A percentile compares a stretch with the other conserved stretches of the same genome.
These are phyloP conservation scores for Criorhina ranunculi DNA, from an alignment of 2,888 invertebrate species.

Conservation along the genomic window DNA sequence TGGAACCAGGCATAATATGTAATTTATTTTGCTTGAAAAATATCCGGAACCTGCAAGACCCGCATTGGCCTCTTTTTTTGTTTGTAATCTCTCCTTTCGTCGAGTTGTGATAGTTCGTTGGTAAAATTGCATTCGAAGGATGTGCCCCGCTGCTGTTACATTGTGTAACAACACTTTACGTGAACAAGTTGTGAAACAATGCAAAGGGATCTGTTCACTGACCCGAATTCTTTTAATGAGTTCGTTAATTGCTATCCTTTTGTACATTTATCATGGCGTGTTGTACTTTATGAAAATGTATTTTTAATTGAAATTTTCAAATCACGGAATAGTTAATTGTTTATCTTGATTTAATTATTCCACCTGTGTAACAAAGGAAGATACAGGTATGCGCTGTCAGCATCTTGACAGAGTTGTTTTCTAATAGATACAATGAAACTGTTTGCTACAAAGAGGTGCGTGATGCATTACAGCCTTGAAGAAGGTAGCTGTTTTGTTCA, in stretches of 20 bases:
- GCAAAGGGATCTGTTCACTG: slow-evolving; percentile 53
- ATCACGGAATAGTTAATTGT: slow-evolving; percentile 28
- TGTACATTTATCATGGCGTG: slow-evolving; percentile 39
- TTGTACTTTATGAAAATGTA: slow-evolving; percentile 35
- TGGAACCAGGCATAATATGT: slow-evolving; percentile 1
- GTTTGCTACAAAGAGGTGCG: too few species aligned
- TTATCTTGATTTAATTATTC: slow-evolving; percentile 32
- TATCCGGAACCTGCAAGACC: neutral
- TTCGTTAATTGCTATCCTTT: slow-evolving; percentile 63
- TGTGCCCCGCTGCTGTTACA: slow-evolving; percentile 1
- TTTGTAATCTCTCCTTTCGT: neutral
- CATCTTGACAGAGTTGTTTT: too few species aligned
- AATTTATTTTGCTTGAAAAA: neutral
- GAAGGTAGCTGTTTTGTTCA: too few species aligned
- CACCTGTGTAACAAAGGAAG: neutral
- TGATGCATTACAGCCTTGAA: too few species aligned
- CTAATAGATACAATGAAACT: too few species aligned
- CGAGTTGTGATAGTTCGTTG: slow-evolving; percentile 26
- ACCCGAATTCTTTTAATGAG: slow-evolving; percentile 70
- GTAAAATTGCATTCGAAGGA: slow-evolving; percentile 48
- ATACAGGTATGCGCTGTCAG: neutral
- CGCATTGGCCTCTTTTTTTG: slow-evolving; percentile 10
- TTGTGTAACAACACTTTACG: neutral
- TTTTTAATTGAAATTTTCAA: slow-evolving; percentile 55
- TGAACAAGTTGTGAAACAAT: slow-evolving; percentile 49